Base-by-base conservation (phyloP, 1,140 invertebrate genomes). In the Camponotus floridanus region DNA sequence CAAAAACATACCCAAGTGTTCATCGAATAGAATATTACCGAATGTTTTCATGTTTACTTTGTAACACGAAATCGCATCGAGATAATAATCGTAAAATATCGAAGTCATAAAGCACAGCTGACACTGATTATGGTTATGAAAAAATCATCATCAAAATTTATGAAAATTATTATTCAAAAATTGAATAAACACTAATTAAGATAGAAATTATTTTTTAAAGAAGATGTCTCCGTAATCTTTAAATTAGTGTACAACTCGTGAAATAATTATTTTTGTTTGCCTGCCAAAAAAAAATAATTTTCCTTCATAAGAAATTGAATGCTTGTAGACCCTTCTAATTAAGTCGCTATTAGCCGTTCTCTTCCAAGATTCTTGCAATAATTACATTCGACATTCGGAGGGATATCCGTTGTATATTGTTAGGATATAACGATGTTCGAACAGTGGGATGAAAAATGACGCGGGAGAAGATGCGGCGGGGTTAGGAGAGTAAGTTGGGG, bases 381-480 rank as follows among this genome's bases (percentile, higher is more conserved):
- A 78, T 48, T 33, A 64, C n/a, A 21, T 42, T 45, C 9, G 26
- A 45, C 18, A 42, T 9, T 48, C 18, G 15, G 26, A 62, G 4
- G 9, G 2, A 45, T 36, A 45, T 62, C 6, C 21, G 13, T 45
- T 45, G 18, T 55, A 55, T 55, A 67, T 57, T 18, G 26, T 80
- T 80, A 39, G 7, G n/a, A 67, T 33, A 33, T 36, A 64, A 15
- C 31, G 9, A 39, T 48, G n/a, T 67, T 45, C 18, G 74, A 31
- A 45, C 15, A 51, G 57, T 11, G 45, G 15, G 18, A 70, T 68
- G 64, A 42, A 70, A 80, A 57, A 80, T 70, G 64, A 80, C n/a
- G 21, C 21, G 5, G 33, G 26, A 51, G 31, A 78, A 36, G 26
- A 42, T 33, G 26, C 26, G 5, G 3, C 8, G 55, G 11, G 36